Percentiles rank a stretch among this genome's conserved stretches.
Conservation (phyloP, 2,797 vertebrate genomes). For the Peromyscus nudipes region DNA sequence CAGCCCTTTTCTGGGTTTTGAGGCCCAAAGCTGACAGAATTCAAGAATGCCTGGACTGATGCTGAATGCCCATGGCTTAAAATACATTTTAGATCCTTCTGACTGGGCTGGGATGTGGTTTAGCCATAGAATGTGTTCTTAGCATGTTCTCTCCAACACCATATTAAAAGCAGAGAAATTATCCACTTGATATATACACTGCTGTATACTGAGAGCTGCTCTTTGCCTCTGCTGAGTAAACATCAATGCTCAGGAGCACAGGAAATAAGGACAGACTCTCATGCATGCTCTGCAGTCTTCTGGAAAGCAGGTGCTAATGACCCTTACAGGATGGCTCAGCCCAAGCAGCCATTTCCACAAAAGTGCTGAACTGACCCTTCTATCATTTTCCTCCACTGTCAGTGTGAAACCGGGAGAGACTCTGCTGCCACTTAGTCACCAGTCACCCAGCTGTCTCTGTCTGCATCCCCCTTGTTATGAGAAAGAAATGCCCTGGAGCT, state of each 20-base stretch:
- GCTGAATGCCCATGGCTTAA: background rate
- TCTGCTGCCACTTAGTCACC: slow-evolving; percentile 67
- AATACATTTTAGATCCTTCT: background rate
- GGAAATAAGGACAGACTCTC: slow-evolving; percentile 45
- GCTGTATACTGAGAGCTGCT: background rate
- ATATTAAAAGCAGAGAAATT: background rate
- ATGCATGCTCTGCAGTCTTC: background rate
- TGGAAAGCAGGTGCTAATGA: slow-evolving; percentile 50
- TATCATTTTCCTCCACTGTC: slow-evolving; percentile 13
- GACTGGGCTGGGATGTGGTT: background rate
- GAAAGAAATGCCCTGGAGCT: slow-evolving; percentile 78
- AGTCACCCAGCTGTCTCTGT: slow-evolving; percentile 76
- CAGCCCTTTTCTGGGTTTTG: background rate
- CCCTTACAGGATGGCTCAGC: slow-evolving; percentile 13
- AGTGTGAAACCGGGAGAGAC: slow-evolving; percentile 56
- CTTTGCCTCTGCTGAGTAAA: background rate
- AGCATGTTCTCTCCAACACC: background rate
- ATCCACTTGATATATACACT: background rate
- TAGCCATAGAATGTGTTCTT: background rate
- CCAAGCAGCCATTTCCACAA: slow-evolving; percentile 34
- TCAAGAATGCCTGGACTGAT: background rate
- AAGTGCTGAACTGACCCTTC: slow-evolving; percentile 45
- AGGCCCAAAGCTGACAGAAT: background rate
- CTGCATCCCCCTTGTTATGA: slow-evolving; percentile 64
- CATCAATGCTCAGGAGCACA: background rate